Conservation (phyloP, 2,888 invertebrate species). For the Tachina fera region DNA sequence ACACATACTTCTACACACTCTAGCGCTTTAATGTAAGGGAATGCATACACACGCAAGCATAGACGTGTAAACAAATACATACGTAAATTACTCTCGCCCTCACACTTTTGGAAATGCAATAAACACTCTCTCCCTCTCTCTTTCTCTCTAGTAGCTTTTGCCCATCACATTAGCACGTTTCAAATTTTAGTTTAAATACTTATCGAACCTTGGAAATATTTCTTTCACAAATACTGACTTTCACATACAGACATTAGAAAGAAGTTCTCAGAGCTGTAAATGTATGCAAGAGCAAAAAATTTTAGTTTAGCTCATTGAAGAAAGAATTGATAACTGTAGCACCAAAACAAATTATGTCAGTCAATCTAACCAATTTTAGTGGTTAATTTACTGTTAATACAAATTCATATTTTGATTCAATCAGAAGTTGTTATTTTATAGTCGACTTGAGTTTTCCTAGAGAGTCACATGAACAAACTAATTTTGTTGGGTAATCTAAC, state of each 20-base stretch:
- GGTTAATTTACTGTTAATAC: too few species aligned
- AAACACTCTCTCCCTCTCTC: background rate
- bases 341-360: too few species aligned
- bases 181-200: slow-evolving; percentile 71
- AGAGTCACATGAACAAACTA: too few species aligned
- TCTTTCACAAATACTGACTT: slow-evolving; percentile 43
- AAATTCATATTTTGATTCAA: too few species aligned
- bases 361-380: too few species aligned
- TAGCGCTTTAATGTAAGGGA: background rate
- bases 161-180: slow-evolving; percentile 70
- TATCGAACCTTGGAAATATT: slow-evolving; percentile 64
- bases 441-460: too few species aligned
- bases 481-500: too few species aligned
- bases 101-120: slow-evolving; percentile 6
- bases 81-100: slow-evolving; percentile 14
- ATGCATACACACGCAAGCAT: background rate
- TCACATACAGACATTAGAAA: background rate
- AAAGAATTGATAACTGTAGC: too few species aligned
- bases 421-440: too few species aligned
- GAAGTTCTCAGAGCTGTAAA: slow-evolving; percentile 7
- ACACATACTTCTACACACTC: slow-evolving; percentile 75
- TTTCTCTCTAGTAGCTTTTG: slow-evolving; percentile 47
- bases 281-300: background rate
- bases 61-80: slow-evolving; percentile 43
- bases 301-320: background rate